These are phyloP conservation scores for Tachysurus vachellii DNA, from an alignment of 2,113 vertebrate genomes.

Conservation along the genomic window DNA sequence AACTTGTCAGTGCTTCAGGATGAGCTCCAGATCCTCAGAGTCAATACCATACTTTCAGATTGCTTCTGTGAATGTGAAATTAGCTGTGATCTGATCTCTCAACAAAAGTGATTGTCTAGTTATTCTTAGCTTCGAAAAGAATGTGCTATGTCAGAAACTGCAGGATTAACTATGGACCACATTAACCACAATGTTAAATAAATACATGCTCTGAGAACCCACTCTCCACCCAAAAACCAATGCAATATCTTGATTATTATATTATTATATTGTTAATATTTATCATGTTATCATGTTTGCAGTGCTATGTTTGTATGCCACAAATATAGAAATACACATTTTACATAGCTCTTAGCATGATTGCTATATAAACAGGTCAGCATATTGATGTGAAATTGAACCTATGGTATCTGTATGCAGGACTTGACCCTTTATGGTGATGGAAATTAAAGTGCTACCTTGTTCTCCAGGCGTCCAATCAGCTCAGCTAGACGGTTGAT, in stretches of 20 bases:
- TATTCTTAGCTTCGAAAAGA: constrained; percentile 59
- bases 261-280: neutral
- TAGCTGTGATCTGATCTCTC: neutral
- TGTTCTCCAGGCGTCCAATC: constrained; percentile 91
- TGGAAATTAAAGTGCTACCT: constrained; percentile 71
- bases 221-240: too few relatives aligned
- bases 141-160: constrained; percentile 21
- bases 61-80: constrained; percentile 31
- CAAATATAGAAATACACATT: neutral
- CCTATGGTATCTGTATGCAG: neutral
- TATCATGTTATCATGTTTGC: neutral
- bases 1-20: constrained; percentile 1
- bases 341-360: neutral
- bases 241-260: neutral
- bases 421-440: constrained; percentile 18
- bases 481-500: constrained; percentile 90
- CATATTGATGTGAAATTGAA: neutral
- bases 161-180: constrained; percentile 59
- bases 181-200: constrained; percentile 60
- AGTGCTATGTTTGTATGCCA: neutral
- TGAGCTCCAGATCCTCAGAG: constrained; percentile 11
- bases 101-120: constrained; percentile 16
- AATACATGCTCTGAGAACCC: constrained; percentile 23
- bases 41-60: neutral
- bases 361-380: neutral